These are phyloP conservation scores for Macrobrachium nipponense DNA, from an alignment of 1,140 invertebrate species.

Conservation along the genomic window DNA sequence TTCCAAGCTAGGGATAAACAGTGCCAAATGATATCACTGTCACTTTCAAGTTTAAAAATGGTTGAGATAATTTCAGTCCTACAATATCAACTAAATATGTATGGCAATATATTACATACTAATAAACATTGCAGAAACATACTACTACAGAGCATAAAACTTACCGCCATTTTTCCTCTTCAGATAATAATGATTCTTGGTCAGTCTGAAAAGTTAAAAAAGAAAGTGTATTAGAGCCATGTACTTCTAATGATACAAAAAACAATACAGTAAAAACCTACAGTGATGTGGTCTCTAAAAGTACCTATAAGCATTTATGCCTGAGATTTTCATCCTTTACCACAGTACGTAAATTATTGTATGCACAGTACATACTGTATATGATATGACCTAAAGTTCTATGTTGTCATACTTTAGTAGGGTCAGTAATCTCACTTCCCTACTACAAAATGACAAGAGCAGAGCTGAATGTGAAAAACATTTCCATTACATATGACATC, in stretches of 20 bases:
- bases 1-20: conserved; percentile 76
- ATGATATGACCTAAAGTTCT: too few species aligned
- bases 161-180: conserved; percentile 55
- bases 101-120: not conserved
- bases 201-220: conserved; percentile 43
- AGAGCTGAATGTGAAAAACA: too few species aligned
- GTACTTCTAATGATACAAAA: too few species aligned
- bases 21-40: not conserved
- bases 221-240: not conserved
- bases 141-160: not conserved
- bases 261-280: not conserved
- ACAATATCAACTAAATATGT: not conserved
- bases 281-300: not conserved
- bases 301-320: too few species aligned
- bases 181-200: conserved; percentile 30
- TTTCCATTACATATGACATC: too few species aligned
- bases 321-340: too few species aligned
- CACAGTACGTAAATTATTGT: too few species aligned
- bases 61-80: not conserved
- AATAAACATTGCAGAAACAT: not conserved
- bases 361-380: too few species aligned
- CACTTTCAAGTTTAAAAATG: not conserved
- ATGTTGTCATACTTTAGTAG: too few species aligned
- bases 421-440: too few species aligned
- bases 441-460: too few species aligned